A percentile compares a stretch with the other conserved stretches of the same genome.
Conservation (phyloP, 2,113 vertebrate genomes). For the Aegithalos caudatus region DNA sequence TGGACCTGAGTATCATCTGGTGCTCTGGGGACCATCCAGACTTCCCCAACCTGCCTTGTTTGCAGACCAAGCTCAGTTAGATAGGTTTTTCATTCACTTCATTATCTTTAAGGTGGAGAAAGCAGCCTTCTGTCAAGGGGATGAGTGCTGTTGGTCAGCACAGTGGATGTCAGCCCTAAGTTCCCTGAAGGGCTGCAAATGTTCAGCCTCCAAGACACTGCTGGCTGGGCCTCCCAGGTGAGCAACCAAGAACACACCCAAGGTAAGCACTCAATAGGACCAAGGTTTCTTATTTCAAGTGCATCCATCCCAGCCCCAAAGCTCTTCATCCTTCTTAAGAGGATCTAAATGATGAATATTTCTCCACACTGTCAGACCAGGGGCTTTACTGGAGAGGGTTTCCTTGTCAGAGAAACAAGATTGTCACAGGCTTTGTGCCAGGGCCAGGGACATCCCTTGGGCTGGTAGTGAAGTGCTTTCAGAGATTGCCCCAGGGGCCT, state of each 20-base stretch:
- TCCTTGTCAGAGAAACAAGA: background rate
- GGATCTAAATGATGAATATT: background rate
- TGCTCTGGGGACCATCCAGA: background rate
- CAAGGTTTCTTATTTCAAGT: background rate
- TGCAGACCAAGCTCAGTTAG: background rate
- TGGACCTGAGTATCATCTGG: background rate
- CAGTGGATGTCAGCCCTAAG: background rate
- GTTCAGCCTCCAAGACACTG: background rate
- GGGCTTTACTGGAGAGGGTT: background rate
- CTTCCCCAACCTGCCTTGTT: background rate
- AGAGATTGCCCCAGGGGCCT: background rate
- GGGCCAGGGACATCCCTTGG: background rate
- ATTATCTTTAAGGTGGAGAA: background rate
- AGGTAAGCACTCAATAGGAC: background rate
- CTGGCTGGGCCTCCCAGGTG: background rate
- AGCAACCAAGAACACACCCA: background rate
- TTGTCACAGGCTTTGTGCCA: accelerated
- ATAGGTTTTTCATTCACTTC: background rate
- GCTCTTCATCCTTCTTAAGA: background rate
- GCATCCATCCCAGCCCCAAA: background rate
- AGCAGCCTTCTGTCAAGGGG: background rate
- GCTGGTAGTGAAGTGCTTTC: background rate
- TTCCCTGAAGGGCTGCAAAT: background rate
- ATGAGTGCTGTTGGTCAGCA: accelerated
- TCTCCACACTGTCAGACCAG: background rate